These are phyloP conservation scores for Drosophila subsilvestris DNA, from an alignment of 2,888 invertebrate genomes.

Conservation along the genomic window DNA sequence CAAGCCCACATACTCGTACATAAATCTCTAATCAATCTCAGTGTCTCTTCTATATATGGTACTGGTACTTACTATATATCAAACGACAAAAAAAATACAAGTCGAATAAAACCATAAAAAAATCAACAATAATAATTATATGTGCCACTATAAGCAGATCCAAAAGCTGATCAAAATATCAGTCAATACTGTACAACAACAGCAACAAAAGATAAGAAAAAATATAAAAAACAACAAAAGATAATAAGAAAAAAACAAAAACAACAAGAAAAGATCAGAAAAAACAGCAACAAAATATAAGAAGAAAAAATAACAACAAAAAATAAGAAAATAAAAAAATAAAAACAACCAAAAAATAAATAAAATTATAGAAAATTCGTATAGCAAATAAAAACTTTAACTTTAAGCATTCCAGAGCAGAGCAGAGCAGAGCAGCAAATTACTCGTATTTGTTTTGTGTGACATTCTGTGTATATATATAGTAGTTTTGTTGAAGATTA, in stretches of 20 bases:
- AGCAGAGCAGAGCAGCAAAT: neutral
- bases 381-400: neutral
- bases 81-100: neutral
- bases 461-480: constrained; percentile 30
- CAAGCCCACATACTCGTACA: constrained; percentile 8
- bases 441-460: neutral
- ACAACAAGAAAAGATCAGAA: neutral
- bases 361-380: constrained; percentile 14
- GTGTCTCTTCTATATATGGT: constrained; percentile 26
- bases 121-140: constrained; percentile 83
- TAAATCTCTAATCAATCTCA: constrained; percentile 25
- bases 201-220: constrained; percentile 2
- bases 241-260: too few species aligned
- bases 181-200: neutral
- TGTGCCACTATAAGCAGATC: constrained; percentile 84
- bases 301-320: constrained; percentile 15
- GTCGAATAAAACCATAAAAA: constrained; percentile 9
- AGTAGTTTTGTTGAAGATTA: constrained; percentile 27
- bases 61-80: constrained; percentile 43
- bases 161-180: constrained; percentile 27
- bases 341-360: neutral
- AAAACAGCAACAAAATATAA: neutral
- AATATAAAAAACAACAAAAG: neutral
- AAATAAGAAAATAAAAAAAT: constrained; percentile 8
- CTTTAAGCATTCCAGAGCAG: neutral